Evolutionary conservation across 2,113 vertebrate species (phyloP), one percentile per base, ranked within the genome.

Genomic region (Xenus cinereus): DNA sequence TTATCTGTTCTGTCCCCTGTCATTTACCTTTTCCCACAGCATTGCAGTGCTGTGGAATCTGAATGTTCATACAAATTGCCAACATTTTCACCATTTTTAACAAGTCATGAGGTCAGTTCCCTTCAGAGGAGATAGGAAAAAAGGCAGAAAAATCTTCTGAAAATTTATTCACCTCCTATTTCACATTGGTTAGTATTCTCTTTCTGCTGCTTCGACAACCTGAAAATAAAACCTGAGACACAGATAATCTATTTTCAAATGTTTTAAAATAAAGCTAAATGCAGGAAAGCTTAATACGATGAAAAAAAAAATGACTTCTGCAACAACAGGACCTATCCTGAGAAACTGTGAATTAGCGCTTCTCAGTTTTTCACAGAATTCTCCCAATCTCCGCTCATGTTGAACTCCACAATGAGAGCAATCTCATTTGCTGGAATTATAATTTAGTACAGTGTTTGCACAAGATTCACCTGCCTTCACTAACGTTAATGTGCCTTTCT

Each of bases 321-420:
- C 56, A 39, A 51, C 32, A 37, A 27, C 7, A 14, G 68, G 17
- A 69, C 16, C 19, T 30, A 43, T 69, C 33, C 46, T 19, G 28
- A 68, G 54, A 74, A 93, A 68, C 7, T 0, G 5, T 6, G 16
- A 60, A 21, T 23, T 20, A 12, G 46, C 0, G 4, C 19, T 56
- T 13, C 45, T 60, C 73, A 33, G 51, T 48, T 60, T 74, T 62
- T 56, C 60, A 50, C 41, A 37, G 27, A 74, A 74, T 45, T 74
- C 32, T 81, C 21, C 26, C 43, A 28, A 30, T 27, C 12, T 50
- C 60, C 7, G 22, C 33, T 54, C 9, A 43, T 0, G 0, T 6
- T 35, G 67, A 78, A 53, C 30, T 67, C 30, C 7, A 26, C 46
- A 62, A 41, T 1, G 2, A 66, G 9, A 71, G 23, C 28, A 35